Evolutionary conservation across 2,888 invertebrate species (phyloP).

Genomic region (Mycogona germanica): DNA sequence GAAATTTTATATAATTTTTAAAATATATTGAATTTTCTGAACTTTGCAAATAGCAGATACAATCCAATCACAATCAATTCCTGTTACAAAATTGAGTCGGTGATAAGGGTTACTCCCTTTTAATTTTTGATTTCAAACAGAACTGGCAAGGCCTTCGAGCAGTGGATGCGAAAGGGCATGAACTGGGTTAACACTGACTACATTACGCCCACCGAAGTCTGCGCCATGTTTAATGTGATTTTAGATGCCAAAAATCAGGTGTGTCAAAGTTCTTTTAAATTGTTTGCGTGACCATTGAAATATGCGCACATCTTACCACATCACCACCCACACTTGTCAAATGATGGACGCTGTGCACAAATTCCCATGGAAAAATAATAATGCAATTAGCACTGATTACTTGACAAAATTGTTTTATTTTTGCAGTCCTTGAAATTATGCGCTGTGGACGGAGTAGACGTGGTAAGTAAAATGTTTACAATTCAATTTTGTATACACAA

Average conservation of each 20-base stretch:
- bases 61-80: background rate
- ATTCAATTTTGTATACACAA: too few relatives aligned
- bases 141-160: constrained; percentile 72
- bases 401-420: background rate
- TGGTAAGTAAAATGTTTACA: constrained; percentile 61
- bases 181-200: constrained; percentile 95
- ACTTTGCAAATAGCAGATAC: background rate
- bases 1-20: constrained; percentile 3
- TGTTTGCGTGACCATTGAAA: background rate
- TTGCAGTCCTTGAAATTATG: constrained; percentile 77
- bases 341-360: too few relatives aligned
- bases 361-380: too few relatives aligned
- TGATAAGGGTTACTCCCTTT: background rate
- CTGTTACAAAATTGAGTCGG: background rate
- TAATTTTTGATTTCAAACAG: too few relatives aligned
- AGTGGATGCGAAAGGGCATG: constrained; percentile 82
- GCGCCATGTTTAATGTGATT: constrained; percentile 98
- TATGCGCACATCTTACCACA: constrained; percentile 1
- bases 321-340: too few relatives aligned
- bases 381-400: too few relatives aligned
- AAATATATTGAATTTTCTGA: background rate
- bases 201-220: constrained; percentile 93
- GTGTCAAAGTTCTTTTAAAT: constrained; percentile 18
- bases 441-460: constrained; percentile 88
- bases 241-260: constrained; percentile 88